Percentiles rank a stretch among this genome's conserved stretches.
These are phyloP conservation scores for Ceyx margarethae DNA, from an alignment of 2,113 vertebrate species.

Conservation along the genomic window DNA sequence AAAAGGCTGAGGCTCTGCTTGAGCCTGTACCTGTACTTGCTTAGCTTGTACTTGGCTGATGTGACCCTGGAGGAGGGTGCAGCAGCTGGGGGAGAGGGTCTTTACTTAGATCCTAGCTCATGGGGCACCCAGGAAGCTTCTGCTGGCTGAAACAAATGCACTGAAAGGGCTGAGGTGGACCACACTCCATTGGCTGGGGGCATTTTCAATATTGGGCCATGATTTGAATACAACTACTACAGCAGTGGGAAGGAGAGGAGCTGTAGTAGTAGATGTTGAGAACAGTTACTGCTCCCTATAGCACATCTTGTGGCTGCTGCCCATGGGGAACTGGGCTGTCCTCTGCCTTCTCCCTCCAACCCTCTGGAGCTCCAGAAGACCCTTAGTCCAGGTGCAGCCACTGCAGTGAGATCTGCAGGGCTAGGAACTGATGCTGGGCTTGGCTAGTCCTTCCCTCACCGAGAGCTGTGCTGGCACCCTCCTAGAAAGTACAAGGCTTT, in stretches of 20 bases:
- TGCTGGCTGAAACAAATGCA: not conserved
- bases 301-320: not conserved
- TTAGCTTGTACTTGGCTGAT: not conserved
- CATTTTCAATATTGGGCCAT: not conserved
- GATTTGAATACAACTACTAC: not conserved
- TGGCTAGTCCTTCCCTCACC: not conserved
- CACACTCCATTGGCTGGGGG: not conserved
- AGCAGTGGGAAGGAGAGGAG: not conserved
- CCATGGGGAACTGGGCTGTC: rapidly evolving
- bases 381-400: rapidly evolving
- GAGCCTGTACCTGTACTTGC: no score
- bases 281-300: not conserved
- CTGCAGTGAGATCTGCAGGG: not conserved
- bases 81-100: not conserved
- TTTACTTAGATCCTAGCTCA: rapidly evolving
- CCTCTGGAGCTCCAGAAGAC: not conserved
- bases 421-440: not conserved
- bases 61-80: not conserved
- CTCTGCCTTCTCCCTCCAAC: not conserved
- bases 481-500: not conserved
- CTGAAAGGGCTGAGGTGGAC: not conserved
- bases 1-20: not conserved
- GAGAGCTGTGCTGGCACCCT: not conserved
- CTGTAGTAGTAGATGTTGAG: not conserved
- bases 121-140: rapidly evolving